Conservation (phyloP, 2,797 vertebrate species). For the Philypnodon macrostomus region DNA sequence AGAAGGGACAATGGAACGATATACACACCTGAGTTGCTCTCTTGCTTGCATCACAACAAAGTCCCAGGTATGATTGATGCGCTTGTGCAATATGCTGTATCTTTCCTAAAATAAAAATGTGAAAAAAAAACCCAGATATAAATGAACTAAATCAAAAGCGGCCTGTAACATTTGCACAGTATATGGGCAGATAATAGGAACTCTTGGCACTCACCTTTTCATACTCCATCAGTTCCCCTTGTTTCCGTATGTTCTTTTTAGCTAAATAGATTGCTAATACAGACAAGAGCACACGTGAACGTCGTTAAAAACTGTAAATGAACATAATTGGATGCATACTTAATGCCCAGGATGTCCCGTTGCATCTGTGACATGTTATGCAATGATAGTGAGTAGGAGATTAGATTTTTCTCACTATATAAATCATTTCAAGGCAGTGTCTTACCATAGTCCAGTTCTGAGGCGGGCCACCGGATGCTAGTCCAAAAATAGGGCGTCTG, state of each 20-base stretch:
- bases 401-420: background rate
- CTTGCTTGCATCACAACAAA: slow-evolving; percentile 95
- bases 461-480: slow-evolving; percentile 86
- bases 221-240: slow-evolving; percentile 85
- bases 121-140: no score
- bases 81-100: slow-evolving; percentile 87
- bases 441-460: slow-evolving; percentile 92
- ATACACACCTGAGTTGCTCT: slow-evolving; percentile 87
- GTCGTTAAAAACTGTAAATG: background rate
- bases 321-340: background rate
- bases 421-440: background rate
- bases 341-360: background rate
- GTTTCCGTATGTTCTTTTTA: slow-evolving; percentile 93
- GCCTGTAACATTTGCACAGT: background rate
- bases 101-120: slow-evolving; percentile 77
- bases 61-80: slow-evolving; percentile 93
- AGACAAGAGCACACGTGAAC: background rate
- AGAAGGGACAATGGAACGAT: slow-evolving; percentile 5
- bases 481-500: slow-evolving; percentile 95
- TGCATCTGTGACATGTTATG: slow-evolving; percentile 1
- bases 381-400: background rate
- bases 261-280: slow-evolving; percentile 88
- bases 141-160: no score
- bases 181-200: no score
- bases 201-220: slow-evolving; percentile 90